A percentile compares a stretch with the other conserved stretches of the same genome.
Evolutionary conservation across 2,888 invertebrate genomes (phyloP).

Genomic region (Lutraria lutraria): DNA sequence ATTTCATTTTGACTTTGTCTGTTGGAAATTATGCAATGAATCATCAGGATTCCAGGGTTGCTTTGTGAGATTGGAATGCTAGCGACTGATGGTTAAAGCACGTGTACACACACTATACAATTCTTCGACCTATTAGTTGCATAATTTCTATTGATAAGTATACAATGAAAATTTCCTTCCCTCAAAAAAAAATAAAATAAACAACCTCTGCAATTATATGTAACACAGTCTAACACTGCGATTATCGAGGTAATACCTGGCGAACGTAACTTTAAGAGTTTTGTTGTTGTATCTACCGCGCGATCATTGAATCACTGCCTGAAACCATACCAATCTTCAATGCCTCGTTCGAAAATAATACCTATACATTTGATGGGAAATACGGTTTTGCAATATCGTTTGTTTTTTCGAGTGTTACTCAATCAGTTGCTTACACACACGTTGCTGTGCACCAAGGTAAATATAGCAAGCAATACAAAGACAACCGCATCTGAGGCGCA

Average conservation of each 20-base stretch:
- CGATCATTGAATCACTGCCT: conserved; percentile 1
- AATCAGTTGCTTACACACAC: background rate
- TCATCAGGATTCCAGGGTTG: no score
- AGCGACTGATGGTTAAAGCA: no score
- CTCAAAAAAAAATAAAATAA: conserved; percentile 2
- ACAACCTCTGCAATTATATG: background rate
- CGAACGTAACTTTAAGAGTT: background rate
- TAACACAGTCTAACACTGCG: background rate
- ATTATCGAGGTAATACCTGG: background rate
- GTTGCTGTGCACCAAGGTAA: no score
- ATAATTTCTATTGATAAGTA: background rate
- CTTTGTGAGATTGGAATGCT: no score
- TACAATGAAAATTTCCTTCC: background rate
- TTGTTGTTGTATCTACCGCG: background rate
- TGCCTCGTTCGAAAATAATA: background rate
- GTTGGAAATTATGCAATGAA: no score
- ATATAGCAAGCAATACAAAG: no score
- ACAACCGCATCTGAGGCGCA: no score
- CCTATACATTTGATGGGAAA: background rate
- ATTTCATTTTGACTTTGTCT: no score
- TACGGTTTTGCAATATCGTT: conserved; percentile 1
- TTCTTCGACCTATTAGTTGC: background rate
- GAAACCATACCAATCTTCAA: background rate
- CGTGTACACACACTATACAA: background rate
- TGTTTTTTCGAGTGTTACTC: background rate